Evolutionary conservation across 2,888 invertebrate genomes (phyloP).

Genomic region (Mythimna ferrago): DNA sequence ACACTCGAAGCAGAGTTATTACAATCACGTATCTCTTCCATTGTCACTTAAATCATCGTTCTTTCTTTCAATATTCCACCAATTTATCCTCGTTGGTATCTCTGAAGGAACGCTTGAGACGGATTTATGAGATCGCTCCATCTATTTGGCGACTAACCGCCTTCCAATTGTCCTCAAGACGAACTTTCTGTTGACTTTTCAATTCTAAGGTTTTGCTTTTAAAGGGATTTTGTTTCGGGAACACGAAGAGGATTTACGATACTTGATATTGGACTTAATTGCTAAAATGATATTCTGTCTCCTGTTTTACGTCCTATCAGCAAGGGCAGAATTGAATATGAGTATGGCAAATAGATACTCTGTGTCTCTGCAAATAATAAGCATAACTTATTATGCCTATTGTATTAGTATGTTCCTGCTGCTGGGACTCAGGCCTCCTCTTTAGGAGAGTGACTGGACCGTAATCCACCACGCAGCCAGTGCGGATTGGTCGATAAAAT

Average conservation of each 20-base stretch:
- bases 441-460: no score
- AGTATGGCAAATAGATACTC: conserved; percentile 21
- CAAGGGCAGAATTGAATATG: conserved; percentile 2
- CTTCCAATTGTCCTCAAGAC: conserved; percentile 22
- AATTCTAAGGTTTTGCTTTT: conserved; percentile 26
- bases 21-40: conserved; percentile 22
- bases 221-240: conserved; percentile 17
- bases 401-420: no score
- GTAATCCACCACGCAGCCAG: no score
- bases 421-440: no score
- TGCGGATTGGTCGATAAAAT: no score
- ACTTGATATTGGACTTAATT: conserved; percentile 1
- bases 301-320: conserved; percentile 7
- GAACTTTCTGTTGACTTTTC: conserved; percentile 44
- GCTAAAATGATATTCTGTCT: neutral
- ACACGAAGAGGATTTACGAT: neutral
- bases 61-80: conserved; percentile 48
- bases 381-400: no score
- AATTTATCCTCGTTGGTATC: conserved; percentile 41
- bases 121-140: conserved; percentile 58
- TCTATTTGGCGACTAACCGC: conserved; percentile 51
- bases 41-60: conserved; percentile 31
- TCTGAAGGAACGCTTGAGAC: conserved; percentile 33
- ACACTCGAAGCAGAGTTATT: conserved; percentile 11
- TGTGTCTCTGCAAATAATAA: neutral